A percentile compares a stretch with the other conserved stretches of the same genome.
These are phyloP conservation scores for Phanerotoma sp. DNA, from an alignment of 2,888 invertebrate genomes.

Conservation along the genomic window DNA sequence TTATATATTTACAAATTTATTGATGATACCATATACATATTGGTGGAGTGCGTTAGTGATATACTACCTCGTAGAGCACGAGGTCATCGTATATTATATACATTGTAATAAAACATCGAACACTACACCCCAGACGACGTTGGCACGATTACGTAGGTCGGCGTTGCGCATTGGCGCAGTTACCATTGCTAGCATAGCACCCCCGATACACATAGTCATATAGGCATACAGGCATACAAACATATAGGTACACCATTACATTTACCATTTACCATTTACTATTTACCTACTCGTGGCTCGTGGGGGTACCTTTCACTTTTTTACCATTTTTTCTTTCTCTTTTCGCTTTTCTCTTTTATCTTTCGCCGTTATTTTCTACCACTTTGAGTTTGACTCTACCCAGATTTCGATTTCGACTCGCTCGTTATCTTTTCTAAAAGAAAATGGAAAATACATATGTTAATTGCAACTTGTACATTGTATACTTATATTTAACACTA, in stretches of 20 bases:
- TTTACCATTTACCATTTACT: no score
- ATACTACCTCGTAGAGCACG: neutral
- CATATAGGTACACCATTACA: no score
- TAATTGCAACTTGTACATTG: no score
- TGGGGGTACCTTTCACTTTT: neutral
- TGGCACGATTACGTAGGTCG: neutral
- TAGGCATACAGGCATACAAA: neutral
- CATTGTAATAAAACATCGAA: slow-evolving; percentile 6
- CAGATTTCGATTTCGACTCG: no score
- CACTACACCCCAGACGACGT: slow-evolving; percentile 1
- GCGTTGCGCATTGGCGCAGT: slow-evolving; percentile 8
- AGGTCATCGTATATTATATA: neutral
- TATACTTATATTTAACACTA: no score
- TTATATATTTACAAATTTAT: no score
- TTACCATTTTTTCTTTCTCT: neutral
- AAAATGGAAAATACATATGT: no score
- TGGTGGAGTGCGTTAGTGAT: no score
- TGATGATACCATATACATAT: no score
- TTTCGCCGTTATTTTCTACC: neutral
- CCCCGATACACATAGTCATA: neutral
- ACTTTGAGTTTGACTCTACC: neutral
- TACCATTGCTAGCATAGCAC: no score
- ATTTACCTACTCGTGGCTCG: no score
- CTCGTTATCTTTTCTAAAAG: no score
- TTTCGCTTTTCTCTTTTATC: neutral